Base-by-base conservation (phyloP, 2,888 invertebrate genomes). In the Polylopha cassiicola region DNA sequence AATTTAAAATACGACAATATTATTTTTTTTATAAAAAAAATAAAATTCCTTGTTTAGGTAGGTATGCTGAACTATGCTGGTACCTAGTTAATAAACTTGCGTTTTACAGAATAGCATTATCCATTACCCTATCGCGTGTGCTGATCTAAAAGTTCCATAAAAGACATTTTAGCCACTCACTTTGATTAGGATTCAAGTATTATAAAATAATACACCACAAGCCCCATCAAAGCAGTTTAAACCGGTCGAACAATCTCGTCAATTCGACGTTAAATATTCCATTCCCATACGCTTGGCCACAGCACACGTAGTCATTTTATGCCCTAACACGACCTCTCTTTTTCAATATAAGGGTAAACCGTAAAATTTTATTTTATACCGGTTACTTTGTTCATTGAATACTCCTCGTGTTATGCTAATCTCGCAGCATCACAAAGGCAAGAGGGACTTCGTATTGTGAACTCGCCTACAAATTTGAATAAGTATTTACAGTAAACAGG, bases 401-500 rank as follows among this genome's bases (percentile, higher is more conserved):
- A 73, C 64, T 67, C 70, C 70, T 72, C 71, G 66, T 66, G 65
- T 70, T 81, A 81, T 82, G 79, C 73, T 79, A 82, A 82, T 81
- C 68, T 60, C 42, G 50, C 48, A 55, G 55, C 61, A 59, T 73
- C 73, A 76, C 76, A 79, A 78, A 76, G 70, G 68, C 70, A 56
- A 56, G 56, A 52, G 23, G 29, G 62, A 61, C 62, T 58, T 52
- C 50, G 65, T 66, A 74, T 73, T 76, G 77, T 79, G 54, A 48
- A 64, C 61, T 73, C 66, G 68, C 71, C 74, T 75, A 80, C 75
- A 78, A 79, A 81, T 85, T 82, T 80, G 68, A 80, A 85, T 82
- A 82, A 79, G 76, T 74, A 82, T 77, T 77, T 76, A 81, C 77
- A 73, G 75, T 75, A 73, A 77, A 75, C 77, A 70, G 75, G 68